phyloP scores from a whole-genome alignment of 2,797 vertebrate species.

The Argyrosomus regius region DNA sequence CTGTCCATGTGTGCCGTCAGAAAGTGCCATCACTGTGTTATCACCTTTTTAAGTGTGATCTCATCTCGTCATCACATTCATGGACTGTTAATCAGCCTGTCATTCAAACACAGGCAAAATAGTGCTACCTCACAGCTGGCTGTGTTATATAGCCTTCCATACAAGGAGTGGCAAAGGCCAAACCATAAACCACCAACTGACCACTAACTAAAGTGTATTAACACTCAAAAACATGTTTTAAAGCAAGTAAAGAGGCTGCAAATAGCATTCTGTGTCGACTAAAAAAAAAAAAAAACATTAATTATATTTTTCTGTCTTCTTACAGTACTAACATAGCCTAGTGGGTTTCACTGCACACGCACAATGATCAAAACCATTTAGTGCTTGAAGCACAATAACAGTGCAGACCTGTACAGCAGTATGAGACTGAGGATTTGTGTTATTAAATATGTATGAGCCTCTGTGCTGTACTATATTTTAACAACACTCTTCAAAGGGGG shows the following conservation, averaged over 20 bases:
- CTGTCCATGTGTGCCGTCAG: neutral
- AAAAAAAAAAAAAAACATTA: conserved; percentile 2
- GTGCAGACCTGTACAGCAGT: conserved; percentile 42
- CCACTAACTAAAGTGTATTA: neutral
- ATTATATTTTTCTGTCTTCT: conserved; percentile 34
- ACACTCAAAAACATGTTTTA: conserved; percentile 20
- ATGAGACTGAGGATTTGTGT: conserved; percentile 55
- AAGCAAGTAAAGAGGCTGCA: conserved; percentile 14
- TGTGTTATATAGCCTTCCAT: conserved; percentile 26
- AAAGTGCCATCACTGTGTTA: conserved; percentile 11
- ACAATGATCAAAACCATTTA: conserved; percentile 54
- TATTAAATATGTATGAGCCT: conserved; percentile 78
- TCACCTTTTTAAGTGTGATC: conserved; percentile 49
- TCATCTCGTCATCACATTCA: conserved; percentile 46
- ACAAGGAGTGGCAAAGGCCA: conserved; percentile 31
- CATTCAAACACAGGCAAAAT: conserved; percentile 64
- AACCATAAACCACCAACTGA: conserved; percentile 36
- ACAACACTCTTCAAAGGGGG: conserved; percentile 61
- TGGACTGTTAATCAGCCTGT: conserved; percentile 49
- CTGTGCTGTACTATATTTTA: conserved; percentile 59
- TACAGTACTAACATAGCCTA: conserved; percentile 5
- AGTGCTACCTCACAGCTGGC: conserved; percentile 39
- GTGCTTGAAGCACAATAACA: conserved; percentile 43
- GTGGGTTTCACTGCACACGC: conserved; percentile 17
- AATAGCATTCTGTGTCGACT: neutral